Conservation (phyloP, 2,888 invertebrate species). For the Physocephala rufipes region DNA sequence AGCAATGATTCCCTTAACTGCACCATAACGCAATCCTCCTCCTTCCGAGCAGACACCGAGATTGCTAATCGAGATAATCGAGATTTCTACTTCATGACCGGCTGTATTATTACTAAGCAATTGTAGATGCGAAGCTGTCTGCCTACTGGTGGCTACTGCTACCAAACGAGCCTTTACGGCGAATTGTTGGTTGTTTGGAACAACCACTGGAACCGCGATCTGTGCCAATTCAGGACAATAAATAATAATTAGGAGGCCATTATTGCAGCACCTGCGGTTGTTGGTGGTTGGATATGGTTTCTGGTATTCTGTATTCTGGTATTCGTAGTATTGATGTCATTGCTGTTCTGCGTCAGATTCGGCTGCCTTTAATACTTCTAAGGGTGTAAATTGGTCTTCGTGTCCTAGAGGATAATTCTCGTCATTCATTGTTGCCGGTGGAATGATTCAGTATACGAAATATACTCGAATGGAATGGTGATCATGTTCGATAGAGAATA, state of each 20-base stretch:
- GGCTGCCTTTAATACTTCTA: slow-evolving; percentile 6
- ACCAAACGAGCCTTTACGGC: background rate
- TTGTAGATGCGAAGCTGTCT: slow-evolving; percentile 41
- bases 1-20: slow-evolving; percentile 44
- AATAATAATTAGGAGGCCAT: slow-evolving; percentile 57
- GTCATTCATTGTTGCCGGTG: background rate
- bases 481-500: background rate
- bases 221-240: slow-evolving; percentile 49
- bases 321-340: slow-evolving; percentile 16
- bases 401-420: slow-evolving; percentile 10
- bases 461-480: slow-evolving; percentile 14
- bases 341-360: slow-evolving; percentile 22
- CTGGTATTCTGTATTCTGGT: no score
- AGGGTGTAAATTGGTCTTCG: background rate
- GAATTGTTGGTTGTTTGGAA: background rate
- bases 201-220: slow-evolving; percentile 40
- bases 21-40: background rate
- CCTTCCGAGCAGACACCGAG: background rate
- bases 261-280: slow-evolving; percentile 39
- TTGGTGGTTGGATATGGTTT: background rate
- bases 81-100: slow-evolving; percentile 42
- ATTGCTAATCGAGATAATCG: slow-evolving; percentile 51
- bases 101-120: slow-evolving; percentile 49
- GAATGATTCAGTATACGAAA: background rate
- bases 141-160: slow-evolving; percentile 9